Base-by-base conservation (phyloP, 2,113 vertebrate genomes). In the Phoxinus phoxinus region DNA sequence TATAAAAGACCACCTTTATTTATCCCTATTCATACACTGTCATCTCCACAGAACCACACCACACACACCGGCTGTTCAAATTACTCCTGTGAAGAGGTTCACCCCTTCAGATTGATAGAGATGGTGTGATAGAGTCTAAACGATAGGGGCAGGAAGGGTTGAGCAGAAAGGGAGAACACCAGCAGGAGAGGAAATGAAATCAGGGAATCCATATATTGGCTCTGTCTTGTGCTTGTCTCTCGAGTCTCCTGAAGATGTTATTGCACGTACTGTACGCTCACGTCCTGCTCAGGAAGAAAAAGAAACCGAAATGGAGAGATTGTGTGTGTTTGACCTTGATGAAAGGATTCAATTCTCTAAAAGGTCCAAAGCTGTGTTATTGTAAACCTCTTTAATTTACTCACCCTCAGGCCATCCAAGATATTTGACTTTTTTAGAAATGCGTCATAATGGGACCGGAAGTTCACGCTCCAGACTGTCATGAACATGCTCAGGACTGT, bases 81-180 rank as follows among this genome's bases (percentile, higher is more conserved):
- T 79, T 17, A 58, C 32, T 79, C 76, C 27, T 41, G 32, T 79
- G 76, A 79, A 79, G 12, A 79, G 76, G 5, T 76, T 53, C 15
- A 30, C 13, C 83, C 58, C 67, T 81, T 77, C 44, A 58, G 72
- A 83, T 48, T 63, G 80, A 86, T 37, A 46, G 79, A 67, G 71
- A 82, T 74, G 23, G 44, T 27, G 72, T 48, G 77, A 86, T 61
- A n/a, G 83, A 37, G 53, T 56, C 35, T 76, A 84, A 84, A 76
- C 15, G 41, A 56, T 51, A 37, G 72, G 72, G 41, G 58, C 35
- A 81, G 11, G 48, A 51, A 72, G n/a, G 71, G 27, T 8, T 41
- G 78, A 21, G 12, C 6, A 17, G 51, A 78, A 41, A n/a, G 77
- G 32, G 63, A 56, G 35, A 73, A 59, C 67, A 67, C 17, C 53